Conservation (phyloP, 2,888 invertebrate genomes). For the Drosophila seclusa region DNA sequence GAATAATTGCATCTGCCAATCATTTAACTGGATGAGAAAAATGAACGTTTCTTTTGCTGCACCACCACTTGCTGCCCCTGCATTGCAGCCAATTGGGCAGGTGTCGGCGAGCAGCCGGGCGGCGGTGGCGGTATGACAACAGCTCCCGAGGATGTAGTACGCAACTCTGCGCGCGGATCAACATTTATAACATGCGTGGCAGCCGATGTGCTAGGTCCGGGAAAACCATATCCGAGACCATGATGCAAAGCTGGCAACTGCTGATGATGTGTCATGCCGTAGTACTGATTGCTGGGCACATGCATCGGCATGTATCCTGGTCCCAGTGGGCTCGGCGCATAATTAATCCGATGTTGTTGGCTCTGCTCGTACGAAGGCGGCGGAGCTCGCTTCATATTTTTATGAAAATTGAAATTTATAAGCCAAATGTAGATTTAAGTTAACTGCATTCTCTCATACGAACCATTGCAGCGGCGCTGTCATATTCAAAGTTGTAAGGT, state of each 20-base stretch:
- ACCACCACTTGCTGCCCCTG: conserved; percentile 82
- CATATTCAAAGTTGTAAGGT: conserved; percentile 50
- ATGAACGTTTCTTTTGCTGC: conserved; percentile 78
- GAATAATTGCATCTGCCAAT: conserved; percentile 27
- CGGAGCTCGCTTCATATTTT: conserved; percentile 75
- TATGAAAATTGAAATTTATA: neutral
- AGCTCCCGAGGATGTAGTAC: conserved; percentile 70
- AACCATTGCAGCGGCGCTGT: conserved; percentile 58
- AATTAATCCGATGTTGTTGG: conserved; percentile 53
- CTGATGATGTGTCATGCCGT: conserved; percentile 75
- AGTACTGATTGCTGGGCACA: conserved; percentile 65
- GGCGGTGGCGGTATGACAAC: conserved; percentile 84
- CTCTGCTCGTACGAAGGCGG: conserved; percentile 84
- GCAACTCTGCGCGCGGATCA: conserved; percentile 75
- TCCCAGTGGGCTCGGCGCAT: conserved; percentile 26
- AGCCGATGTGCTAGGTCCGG: conserved; percentile 67
- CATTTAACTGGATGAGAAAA: conserved; percentile 62
- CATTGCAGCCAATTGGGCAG: conserved; percentile 84
- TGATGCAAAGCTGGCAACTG: conserved; percentile 54
- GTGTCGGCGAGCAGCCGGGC: conserved; percentile 83
- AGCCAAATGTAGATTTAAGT: neutral
- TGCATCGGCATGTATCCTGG: conserved; percentile 35
- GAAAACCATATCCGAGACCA: conserved; percentile 48
- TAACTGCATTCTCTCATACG: conserved; percentile 7
- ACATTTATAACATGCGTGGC: conserved; percentile 61